Conservation (phyloP, 1,140 invertebrate species). For the Bombus difficillimus region DNA sequence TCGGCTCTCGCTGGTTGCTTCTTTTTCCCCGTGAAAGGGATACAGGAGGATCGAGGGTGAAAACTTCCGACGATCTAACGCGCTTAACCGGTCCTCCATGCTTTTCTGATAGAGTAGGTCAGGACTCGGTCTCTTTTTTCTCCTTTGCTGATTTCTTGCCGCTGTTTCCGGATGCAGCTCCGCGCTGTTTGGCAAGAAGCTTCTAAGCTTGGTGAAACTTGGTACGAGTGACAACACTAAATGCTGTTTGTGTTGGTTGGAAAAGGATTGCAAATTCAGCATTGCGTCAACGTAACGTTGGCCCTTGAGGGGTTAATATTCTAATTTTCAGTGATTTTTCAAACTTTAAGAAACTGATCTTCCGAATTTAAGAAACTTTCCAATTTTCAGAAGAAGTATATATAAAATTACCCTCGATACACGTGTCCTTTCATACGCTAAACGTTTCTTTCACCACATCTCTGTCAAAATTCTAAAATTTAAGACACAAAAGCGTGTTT, state of each 20-base stretch:
- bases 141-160: neutral
- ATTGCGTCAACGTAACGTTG: neutral
- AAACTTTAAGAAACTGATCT: too few species aligned
- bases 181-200: neutral
- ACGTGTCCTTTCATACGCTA: too few species aligned
- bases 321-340: too few species aligned
- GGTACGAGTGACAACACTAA: neutral
- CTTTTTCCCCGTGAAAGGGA: neutral
- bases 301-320: neutral
- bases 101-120: constrained; percentile 10
- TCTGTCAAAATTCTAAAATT: too few species aligned
- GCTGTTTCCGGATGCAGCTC: neutral
- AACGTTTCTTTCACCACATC: too few species aligned
- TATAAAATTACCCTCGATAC: too few species aligned
- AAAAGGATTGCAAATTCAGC: too few species aligned
- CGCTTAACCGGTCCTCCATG: neutral
- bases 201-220: neutral
- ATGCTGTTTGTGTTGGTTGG: too few species aligned
- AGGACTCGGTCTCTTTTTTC: neutral
- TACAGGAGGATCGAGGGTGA: neutral
- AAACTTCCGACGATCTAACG: neutral
- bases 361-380: too few species aligned
- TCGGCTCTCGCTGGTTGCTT: neutral
- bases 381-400: too few species aligned
- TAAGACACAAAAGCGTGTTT: too few species aligned